Evolutionary conservation across 2,113 vertebrate genomes (phyloP).

Genomic region (Alligator sinensis): DNA sequence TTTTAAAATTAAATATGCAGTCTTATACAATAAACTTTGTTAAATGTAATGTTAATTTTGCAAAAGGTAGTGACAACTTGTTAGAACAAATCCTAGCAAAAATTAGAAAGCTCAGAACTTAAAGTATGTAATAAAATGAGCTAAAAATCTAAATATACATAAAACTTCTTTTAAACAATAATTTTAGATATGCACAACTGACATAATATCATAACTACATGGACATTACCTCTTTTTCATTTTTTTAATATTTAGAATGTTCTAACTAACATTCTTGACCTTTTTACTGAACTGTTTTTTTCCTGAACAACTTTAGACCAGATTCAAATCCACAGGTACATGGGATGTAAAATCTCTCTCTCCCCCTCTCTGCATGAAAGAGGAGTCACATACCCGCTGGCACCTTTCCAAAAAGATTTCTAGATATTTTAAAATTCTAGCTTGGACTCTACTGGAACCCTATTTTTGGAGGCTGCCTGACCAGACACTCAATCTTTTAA

Average conservation of each 20-base stretch:
- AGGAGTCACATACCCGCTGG: not conserved
- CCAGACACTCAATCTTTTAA: fast-evolving
- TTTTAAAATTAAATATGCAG: not conserved
- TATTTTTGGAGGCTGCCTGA: not conserved
- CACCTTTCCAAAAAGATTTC: not conserved
- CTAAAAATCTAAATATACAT: not conserved
- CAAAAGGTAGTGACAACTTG: not conserved
- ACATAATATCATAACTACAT: not conserved
- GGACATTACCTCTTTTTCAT: not conserved
- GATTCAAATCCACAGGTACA: not conserved
- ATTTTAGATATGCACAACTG: not conserved
- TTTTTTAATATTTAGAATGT: not conserved
- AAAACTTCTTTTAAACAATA: not conserved
- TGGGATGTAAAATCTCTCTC: not conserved
- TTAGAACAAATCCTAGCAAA: not conserved
- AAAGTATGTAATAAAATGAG: not conserved
- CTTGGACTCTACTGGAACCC: not conserved
- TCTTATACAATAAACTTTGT: not conserved
- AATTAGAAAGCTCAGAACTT: not conserved
- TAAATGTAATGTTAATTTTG: slow-evolving; percentile 1
- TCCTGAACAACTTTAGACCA: not conserved
- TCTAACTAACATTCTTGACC: not conserved
- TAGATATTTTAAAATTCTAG: not conserved
- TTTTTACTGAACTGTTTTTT: not conserved
- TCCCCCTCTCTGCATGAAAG: not conserved